Evolutionary conservation across 2,797 vertebrate genomes (phyloP).

Genomic region (Enteromius viviparus): DNA sequence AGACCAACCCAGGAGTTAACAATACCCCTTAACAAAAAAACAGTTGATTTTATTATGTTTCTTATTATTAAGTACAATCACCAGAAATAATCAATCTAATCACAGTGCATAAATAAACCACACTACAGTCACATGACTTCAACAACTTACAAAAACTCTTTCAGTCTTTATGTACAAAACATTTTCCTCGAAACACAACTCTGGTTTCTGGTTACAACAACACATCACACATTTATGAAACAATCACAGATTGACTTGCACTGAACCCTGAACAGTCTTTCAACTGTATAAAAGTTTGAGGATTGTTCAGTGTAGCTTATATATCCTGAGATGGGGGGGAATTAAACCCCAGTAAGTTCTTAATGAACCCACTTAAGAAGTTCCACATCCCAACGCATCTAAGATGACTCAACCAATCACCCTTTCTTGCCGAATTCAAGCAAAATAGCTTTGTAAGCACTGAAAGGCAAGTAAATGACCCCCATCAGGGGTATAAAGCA

Average conservation of each 20-base stretch:
- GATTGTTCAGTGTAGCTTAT: neutral
- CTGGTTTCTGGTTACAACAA: neutral
- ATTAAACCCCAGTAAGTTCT: neutral
- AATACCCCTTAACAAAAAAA: no score
- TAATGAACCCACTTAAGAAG: neutral
- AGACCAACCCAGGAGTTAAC: no score
- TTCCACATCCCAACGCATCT: neutral
- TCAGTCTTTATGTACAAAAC: neutral
- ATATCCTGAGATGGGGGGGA: neutral
- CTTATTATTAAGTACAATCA: no score
- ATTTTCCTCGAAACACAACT: neutral
- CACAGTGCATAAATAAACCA: neutral
- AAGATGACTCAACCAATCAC: neutral
- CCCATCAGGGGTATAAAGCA: neutral
- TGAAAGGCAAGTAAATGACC: conserved; percentile 30
- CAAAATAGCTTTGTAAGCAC: conserved; percentile 11
- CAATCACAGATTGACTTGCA: neutral
- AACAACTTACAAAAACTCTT: neutral
- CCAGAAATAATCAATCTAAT: no score
- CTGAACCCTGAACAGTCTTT: neutral
- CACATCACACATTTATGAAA: neutral
- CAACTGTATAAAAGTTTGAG: neutral
- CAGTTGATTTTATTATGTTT: no score
- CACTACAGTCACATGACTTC: neutral
- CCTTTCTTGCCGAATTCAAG: neutral